Evolutionary conservation across 2,797 vertebrate genomes (phyloP), one percentile per base, ranked within the genome.

Genomic region (Poeciliopsis infans): DNA sequence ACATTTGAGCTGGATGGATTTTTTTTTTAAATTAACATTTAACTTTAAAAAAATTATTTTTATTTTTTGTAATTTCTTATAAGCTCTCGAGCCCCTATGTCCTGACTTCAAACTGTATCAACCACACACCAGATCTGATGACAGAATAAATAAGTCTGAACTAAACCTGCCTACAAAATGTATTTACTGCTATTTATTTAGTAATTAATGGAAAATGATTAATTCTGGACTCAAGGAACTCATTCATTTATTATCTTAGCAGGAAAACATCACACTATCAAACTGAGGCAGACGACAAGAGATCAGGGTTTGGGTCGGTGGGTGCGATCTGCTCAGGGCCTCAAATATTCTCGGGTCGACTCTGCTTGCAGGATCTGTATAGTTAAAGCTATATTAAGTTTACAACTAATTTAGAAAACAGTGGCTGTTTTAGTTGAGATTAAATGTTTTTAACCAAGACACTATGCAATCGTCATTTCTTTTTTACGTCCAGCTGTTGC

Each of bases 361-460:
- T 64, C 64, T 25, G 36, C 36, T 8, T 41, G 20, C 33, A 64
- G 7, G 18, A 64, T 36, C 16, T 31, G 57, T 7, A 2, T 59
- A 28, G 59, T 68, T 25, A 7, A 69, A 69, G 66, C 39, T n/a
- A 10, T 15, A 45, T 1, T 16, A 41, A 69, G 8, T 69, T 1
- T n/a, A 12, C 23, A 45, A n/a, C 41, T 28, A 7, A 45, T n/a
- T 55, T 51, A 13, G 31, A 51, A 51, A 33, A 36, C 20, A 10
- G 23, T 20, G 3, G 6, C 25, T 23, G 36, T 45, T 36, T 66
- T 18, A 33, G 46, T 66, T 61, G 76, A 84, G 76, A 70, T 76
- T 72, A 55, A 31, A 43, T 77, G 74, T 84, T 83, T 82, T 82
- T 76, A 51, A 46, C 59, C 28, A 49, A 28, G 55, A 80, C 61